Base-by-base conservation (phyloP, 2,113 vertebrate species). In the Amblyornis subalaris region DNA sequence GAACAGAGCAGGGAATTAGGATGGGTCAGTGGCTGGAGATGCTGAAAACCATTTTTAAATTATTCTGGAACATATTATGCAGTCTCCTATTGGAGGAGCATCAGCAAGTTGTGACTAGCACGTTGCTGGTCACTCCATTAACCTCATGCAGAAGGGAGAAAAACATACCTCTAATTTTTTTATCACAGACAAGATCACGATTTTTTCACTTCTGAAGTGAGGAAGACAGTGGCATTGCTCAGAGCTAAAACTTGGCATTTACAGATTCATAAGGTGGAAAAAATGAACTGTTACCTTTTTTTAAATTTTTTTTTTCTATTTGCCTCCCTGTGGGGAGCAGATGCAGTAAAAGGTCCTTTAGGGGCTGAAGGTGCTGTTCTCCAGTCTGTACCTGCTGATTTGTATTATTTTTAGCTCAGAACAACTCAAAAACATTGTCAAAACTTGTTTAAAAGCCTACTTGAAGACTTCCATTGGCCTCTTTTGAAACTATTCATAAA, bases 391-490 rank as follows among this genome's bases (percentile, higher is more conserved):
- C 79, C 85, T 96, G 69, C 64, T 54, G 60, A 65, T 77, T 85
- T 73, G 50, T 73, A 47, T 66, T 90, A 92, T 88, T 96, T 92
- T 93, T 92, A 96, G 79, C 88, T 88, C 79, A 67, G 72, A 80
- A 83, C 9, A 9, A 64, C 79, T 62, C 15, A 77, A 93, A 94
- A 88, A 67, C 85, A 86, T 67, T 92, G 85, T 92, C 92, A 90
- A 92, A 84, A 90, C 57, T 58, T 95, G 86, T 93, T 96, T 96
- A 80, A 84, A 90, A 88, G 77, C 25, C 14, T 73, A 35, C 48
- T 60, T 93, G 88, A 92, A 77, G 47, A 70, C 36, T 94, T 93
- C 79, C 89, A 93, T 35, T 88, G 82, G 82, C 38, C 54, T 75
- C 58, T 75, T 96, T 65, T 90, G 74, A 76, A 91, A 94, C 47